A percentile compares a stretch with the other conserved stretches of the same genome.
Evolutionary conservation across 2,113 vertebrate genomes (phyloP).

Genomic region (Corythornis vintsioides): DNA sequence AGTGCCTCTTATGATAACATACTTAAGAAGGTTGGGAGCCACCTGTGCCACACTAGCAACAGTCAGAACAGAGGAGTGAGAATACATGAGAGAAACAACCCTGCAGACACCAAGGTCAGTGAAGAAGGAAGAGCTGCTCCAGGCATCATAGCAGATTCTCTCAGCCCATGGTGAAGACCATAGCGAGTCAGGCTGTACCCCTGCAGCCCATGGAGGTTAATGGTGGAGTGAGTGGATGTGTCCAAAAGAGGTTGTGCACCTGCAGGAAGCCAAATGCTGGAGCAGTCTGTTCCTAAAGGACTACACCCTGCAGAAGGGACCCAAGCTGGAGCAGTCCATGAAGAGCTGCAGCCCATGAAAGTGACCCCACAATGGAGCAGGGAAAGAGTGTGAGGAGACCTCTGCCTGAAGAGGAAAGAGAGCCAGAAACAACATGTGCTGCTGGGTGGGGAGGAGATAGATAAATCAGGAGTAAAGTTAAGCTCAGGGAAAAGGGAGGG

Average conservation of each 20-base stretch:
- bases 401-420: not conserved
- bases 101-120: too few species aligned
- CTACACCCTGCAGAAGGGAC: too few species aligned
- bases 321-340: not conserved
- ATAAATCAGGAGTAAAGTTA: not conserved
- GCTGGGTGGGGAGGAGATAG: not conserved
- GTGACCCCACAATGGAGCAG: not conserved
- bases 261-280: not conserved
- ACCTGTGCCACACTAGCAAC: too few species aligned
- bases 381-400: not conserved
- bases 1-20: not conserved
- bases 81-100: too few species aligned
- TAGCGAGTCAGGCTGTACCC: not conserved
- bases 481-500: not conserved
- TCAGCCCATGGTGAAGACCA: not conserved
- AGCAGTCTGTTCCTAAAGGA: not conserved
- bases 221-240: not conserved
- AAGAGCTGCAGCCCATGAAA: not conserved
- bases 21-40: not conserved
- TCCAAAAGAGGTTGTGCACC: not conserved
- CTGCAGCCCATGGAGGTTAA: not conserved
- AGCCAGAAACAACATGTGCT: accelerated
- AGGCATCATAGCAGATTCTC: not conserved
- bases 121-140: not conserved
- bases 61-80: not conserved